A percentile compares a stretch with the other conserved stretches of the same genome.
phyloP scores from a whole-genome alignment of 2,888 invertebrate species.

The Liopterus haemorrhoidalis region DNA sequence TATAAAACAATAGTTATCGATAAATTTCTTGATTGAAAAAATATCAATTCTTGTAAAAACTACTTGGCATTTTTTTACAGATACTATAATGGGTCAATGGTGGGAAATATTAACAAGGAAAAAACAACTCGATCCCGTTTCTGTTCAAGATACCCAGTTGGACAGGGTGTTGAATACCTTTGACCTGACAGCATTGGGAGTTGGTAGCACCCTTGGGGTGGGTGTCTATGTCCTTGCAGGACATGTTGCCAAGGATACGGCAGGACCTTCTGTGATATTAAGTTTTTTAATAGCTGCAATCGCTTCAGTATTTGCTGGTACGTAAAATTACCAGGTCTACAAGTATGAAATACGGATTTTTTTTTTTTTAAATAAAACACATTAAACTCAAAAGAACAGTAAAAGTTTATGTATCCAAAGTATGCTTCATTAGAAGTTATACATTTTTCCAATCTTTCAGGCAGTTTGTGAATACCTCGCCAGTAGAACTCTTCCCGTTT shows the following conservation, averaged over 20 bases:
- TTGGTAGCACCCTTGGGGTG: conserved; percentile 80
- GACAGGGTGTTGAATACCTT: conserved; percentile 70
- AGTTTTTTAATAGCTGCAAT: conserved; percentile 83
- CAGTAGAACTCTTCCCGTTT: no score
- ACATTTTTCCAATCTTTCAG: no score
- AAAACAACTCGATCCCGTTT: conserved; percentile 40
- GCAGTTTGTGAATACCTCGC: no score
- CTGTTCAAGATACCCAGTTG: conserved; percentile 46
- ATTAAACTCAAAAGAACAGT: no score
- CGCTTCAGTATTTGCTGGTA: conserved; percentile 84
- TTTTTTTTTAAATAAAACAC: no score
- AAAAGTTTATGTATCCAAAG: no score
- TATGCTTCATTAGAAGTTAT: no score
- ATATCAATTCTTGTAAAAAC: no score
- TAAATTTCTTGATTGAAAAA: no score
- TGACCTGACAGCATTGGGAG: conserved; percentile 76
- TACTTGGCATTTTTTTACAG: no score
- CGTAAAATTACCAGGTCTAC: conserved; percentile 31
- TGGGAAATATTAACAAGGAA: conserved; percentile 41
- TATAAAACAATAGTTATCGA: no score
- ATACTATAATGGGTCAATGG: conserved; percentile 36
- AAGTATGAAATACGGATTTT: not conserved
- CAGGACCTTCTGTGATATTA: conserved; percentile 80
- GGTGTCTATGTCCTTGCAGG: conserved; percentile 88
- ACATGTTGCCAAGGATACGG: conserved; percentile 69